Base-by-base conservation (phyloP, 2,888 invertebrate genomes). In the Cordilura impudica region DNA sequence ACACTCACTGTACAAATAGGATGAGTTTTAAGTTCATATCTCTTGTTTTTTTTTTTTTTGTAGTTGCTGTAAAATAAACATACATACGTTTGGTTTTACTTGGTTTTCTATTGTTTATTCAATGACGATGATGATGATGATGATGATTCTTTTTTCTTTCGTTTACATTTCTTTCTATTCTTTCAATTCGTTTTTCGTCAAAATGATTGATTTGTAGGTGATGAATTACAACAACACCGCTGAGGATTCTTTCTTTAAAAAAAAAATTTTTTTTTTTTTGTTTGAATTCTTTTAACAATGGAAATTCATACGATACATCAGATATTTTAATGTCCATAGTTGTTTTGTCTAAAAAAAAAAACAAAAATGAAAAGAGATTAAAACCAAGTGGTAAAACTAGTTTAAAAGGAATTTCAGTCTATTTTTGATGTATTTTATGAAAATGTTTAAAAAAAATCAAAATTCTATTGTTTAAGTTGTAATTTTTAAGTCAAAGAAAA, bases 191-290 rank as follows among this genome's bases (percentile, higher is more conserved):
- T 82, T 79, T 83, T 87, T 88, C 88, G 87, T 87, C 87, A 87
- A 87, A 87, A 88, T 87, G 87, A 87, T 87, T 87, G 87, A 87
- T 87, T 87, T 87, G 86, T 85, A 86, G 86, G 87, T 87, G 86
- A 87, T 87, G 87, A 87, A 87, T 87, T 86, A 87, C 86, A 86
- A 87, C 86, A 86, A 87, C 70, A 78, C 75, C 71, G 49, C 53
- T 47, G 75, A 75, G 71, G 70, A 75, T 79, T 56, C 18, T n/a
- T n/a, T n/a, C n/a, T n/a, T n/a, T n/a, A n/a, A n/a, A n/a, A n/a
- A n/a, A n/a, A 23, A 10, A 35, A 51, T 74, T 51, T 56, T 58
- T 49, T 63, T 8, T n/a, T 14, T 63, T 16, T 65, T 65, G n/a
- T 39, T 39, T 39, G 31, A 31, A 31, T 31, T 19, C 58, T 43